phyloP scores from a whole-genome alignment of 2,113 vertebrate genomes.

The Harpagus bidentatus region DNA sequence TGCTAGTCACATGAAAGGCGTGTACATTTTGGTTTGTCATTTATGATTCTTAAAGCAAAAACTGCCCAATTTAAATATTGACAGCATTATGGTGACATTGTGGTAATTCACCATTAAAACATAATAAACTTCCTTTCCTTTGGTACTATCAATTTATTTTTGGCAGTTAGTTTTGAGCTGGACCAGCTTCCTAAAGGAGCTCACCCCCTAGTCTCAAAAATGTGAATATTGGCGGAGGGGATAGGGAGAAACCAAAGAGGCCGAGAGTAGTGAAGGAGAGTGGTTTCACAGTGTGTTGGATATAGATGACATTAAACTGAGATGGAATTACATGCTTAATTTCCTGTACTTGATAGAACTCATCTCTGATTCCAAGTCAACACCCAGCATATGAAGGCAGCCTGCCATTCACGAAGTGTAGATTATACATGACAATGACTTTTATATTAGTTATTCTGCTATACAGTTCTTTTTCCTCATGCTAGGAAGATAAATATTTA shows the following conservation, averaged over 20 bases:
- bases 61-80: neutral
- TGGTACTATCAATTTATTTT: neutral
- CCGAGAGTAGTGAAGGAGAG: neutral
- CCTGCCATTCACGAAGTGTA: neutral
- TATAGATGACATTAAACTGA: neutral
- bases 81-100: neutral
- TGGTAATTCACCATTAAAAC: neutral
- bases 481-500: neutral
- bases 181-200: neutral
- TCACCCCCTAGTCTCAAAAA: neutral
- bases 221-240: neutral
- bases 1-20: neutral
- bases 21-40: neutral
- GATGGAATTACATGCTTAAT: slow-evolving; percentile 7
- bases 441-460: neutral
- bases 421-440: neutral
- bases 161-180: neutral
- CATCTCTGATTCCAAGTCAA: slow-evolving; percentile 1
- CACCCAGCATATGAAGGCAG: neutral
- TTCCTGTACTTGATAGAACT: neutral
- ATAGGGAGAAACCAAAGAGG: neutral
- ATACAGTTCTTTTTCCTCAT: neutral
- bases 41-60: neutral
- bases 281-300: neutral
- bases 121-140: neutral